phyloP scores from a whole-genome alignment of 2,888 invertebrate genomes.

The Lordiphosa fenestrarum region DNA sequence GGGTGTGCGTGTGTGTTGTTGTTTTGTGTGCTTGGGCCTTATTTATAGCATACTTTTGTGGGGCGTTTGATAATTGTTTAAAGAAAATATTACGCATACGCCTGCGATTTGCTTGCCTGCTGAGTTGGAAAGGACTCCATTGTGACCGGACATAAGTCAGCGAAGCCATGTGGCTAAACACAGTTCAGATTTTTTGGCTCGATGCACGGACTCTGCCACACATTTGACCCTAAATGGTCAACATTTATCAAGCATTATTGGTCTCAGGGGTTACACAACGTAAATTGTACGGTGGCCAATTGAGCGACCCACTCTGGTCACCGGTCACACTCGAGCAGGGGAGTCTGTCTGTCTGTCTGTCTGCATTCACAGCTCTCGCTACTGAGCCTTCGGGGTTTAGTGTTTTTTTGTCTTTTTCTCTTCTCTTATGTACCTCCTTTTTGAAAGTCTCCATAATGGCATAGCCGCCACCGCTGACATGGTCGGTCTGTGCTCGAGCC shows the following conservation, averaged over 20 bases:
- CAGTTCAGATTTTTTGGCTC: conserved; percentile 21
- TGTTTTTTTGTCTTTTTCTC: conserved; percentile 23
- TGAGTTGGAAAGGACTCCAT: conserved; percentile 22
- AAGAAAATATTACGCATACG: conserved; percentile 73
- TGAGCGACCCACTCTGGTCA: conserved; percentile 49
- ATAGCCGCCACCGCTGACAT: conserved; percentile 64
- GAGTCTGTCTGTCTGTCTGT: conserved; percentile 14
- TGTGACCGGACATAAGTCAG: conserved; percentile 51
- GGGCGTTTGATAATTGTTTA: conserved; percentile 69
- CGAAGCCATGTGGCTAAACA: conserved; percentile 48
- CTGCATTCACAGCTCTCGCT: conserved; percentile 26
- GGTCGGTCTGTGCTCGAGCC: conserved; percentile 49
- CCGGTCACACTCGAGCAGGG: not conserved
- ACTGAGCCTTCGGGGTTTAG: conserved; percentile 22
- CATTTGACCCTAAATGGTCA: conserved; percentile 76
- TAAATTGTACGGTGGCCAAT: conserved; percentile 77
- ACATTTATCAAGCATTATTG: conserved; percentile 78
- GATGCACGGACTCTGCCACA: conserved; percentile 34
- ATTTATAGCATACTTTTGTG: conserved; percentile 63
- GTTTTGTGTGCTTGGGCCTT: conserved; percentile 42
- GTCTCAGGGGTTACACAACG: conserved; percentile 74
- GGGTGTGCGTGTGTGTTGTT: conserved; percentile 26
- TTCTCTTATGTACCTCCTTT: conserved; percentile 67
- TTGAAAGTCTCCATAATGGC: conserved; percentile 77
- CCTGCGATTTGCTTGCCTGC: conserved; percentile 49